Conservation (phyloP, 2,888 invertebrate species). For the Acronicta alni region DNA sequence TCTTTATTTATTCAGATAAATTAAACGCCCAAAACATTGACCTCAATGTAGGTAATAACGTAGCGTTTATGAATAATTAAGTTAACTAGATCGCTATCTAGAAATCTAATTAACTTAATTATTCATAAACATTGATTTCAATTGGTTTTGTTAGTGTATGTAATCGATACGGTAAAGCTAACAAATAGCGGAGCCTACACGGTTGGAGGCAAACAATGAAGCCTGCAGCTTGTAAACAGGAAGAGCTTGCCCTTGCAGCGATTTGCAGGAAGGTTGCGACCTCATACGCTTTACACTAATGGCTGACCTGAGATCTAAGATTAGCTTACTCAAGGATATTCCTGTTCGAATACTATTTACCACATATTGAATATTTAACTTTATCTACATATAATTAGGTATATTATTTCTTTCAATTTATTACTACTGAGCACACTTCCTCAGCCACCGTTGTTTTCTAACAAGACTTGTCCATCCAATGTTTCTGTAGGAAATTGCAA, state of each 20-base stretch:
- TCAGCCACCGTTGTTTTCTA: too few species aligned
- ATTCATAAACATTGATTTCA: conserved; percentile 53
- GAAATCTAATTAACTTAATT: conserved; percentile 55
- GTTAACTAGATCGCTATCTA: too few species aligned
- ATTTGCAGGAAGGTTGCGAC: conserved; percentile 63
- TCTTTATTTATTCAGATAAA: conserved; percentile 11
- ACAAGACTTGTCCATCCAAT: too few species aligned
- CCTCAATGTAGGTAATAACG: conserved; percentile 15
- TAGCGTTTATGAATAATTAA: conserved; percentile 45
- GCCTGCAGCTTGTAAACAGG: conserved; percentile 68
- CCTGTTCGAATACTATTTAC: too few species aligned
- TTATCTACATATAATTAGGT: too few species aligned
- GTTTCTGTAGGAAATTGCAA: too few species aligned
- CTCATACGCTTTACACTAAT: conserved; percentile 26
- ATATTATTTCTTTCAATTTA: too few species aligned
- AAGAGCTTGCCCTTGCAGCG: conserved; percentile 69
- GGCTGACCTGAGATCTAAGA: conserved; percentile 2
- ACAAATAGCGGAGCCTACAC: conserved; percentile 59
- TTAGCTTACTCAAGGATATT: conserved; percentile 4
- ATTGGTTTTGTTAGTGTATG: conserved; percentile 52
- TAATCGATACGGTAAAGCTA: conserved; percentile 63
- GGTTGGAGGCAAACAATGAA: conserved; percentile 74
- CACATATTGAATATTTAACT: too few species aligned
- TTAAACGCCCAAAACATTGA: conserved; percentile 13
- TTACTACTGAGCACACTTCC: too few species aligned